Conservation (phyloP, 2,113 vertebrate species). For the Eulemur rufifrons region DNA sequence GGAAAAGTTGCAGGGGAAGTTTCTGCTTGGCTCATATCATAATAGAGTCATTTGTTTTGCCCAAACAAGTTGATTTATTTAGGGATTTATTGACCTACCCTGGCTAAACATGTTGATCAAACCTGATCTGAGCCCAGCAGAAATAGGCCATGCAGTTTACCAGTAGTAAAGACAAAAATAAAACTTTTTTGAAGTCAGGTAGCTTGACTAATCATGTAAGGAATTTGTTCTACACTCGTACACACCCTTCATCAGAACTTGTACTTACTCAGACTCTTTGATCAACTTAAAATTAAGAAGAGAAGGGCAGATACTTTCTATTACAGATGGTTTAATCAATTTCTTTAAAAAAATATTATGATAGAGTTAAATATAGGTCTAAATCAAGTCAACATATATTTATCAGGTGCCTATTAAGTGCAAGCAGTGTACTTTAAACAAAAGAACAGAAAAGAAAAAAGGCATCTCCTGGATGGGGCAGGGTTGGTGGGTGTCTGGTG, state of each 20-base stretch:
- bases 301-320: neutral
- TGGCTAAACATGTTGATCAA: constrained; percentile 36
- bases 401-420: neutral
- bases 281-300: neutral
- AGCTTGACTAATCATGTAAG: constrained; percentile 20
- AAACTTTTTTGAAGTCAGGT: constrained; percentile 41
- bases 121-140: constrained; percentile 14
- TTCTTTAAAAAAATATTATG: neutral
- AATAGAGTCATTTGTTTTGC: constrained; percentile 36
- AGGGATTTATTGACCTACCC: constrained; percentile 35
- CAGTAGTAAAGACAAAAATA: neutral
- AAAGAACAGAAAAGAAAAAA: neutral
- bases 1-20: constrained; percentile 25
- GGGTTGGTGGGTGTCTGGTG: neutral
- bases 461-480: neutral
- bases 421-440: neutral
- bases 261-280: neutral
- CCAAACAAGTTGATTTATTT: constrained; percentile 65
- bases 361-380: neutral
- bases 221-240: neutral
- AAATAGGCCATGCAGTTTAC: neutral
- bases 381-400: neutral
- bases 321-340: neutral
- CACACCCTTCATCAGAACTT: neutral
- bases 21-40: constrained; percentile 45